Evolutionary conservation across 2,888 invertebrate species (phyloP).

Genomic region (Lottia scabra): DNA sequence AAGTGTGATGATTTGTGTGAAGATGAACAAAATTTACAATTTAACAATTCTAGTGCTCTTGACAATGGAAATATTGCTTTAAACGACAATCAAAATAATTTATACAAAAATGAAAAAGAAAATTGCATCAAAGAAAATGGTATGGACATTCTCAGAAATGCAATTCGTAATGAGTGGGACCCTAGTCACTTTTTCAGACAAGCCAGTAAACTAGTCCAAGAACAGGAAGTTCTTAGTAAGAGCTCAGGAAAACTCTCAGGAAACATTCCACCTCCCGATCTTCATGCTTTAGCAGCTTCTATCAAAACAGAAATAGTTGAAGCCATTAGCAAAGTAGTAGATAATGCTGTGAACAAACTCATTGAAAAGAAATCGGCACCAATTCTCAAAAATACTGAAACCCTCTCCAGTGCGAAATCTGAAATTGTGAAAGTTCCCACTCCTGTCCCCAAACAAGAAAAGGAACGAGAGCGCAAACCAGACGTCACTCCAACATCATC

Average conservation of each 20-base stretch:
- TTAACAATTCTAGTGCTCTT: not conserved
- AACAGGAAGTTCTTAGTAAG: slow-evolving; percentile 76
- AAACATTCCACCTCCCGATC: slow-evolving; percentile 72
- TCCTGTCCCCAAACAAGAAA: not conserved
- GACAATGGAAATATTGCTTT: not conserved
- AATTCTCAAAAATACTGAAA: slow-evolving; percentile 16
- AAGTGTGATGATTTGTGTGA: slow-evolving; percentile 9
- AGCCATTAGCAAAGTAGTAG: slow-evolving; percentile 85
- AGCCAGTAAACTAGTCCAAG: slow-evolving; percentile 82
- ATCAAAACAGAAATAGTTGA: slow-evolving; percentile 90
- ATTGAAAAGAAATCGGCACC: slow-evolving; percentile 29
- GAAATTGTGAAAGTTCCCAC: slow-evolving; percentile 19
- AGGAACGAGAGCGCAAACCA: not conserved
- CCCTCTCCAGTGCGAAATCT: not conserved
- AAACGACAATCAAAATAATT: not conserved
- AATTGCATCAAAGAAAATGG: slow-evolving; percentile 11
- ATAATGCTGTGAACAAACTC: slow-evolving; percentile 85
- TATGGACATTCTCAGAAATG: slow-evolving; percentile 7
- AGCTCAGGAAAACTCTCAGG: not conserved
- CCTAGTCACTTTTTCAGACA: slow-evolving; percentile 82
- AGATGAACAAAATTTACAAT: not conserved
- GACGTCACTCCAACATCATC: not conserved
- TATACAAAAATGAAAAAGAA: not conserved
- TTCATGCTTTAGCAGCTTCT: slow-evolving; percentile 88
- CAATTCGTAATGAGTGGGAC: slow-evolving; percentile 14